Evolutionary conservation across 2,797 vertebrate species (phyloP), one percentile per base, ranked within the genome.

Genomic region (Pseudomugil gertrudae): DNA sequence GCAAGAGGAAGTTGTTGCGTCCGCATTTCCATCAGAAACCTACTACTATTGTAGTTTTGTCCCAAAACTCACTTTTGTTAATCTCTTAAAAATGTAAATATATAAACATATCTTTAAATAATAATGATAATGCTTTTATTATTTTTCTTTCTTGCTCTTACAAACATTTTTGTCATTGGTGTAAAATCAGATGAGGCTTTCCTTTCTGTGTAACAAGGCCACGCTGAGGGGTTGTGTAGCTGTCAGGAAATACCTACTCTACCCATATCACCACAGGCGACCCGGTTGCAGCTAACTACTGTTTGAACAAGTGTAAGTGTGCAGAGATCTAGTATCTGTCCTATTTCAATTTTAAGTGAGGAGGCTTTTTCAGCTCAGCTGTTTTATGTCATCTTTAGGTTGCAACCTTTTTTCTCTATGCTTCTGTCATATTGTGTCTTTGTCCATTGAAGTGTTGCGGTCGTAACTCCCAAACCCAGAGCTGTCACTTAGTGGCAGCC

Each of bases 401-500:
- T 79, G 58, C 66, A 69, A 72, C 38, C 38, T 40, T 40, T 40
- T 40, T 40, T 80, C 86, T 80, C 86, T 78, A 62, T 85, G 84
- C 85, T 54, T 73, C 66, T 80, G 78, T 87, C 89, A 74, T 75
- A 83, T 60, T 71, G 48, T 83, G 72, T 78, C 75, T 68, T 56
- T 29, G n/a, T 79, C 80, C 66, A 59, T 23, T 36, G 56, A 69
- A 72, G 86, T 55, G 14, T 71, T 38, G 78, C 76, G 74, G 65
- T 75, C 27, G 68, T 63, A 35, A 65, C 79, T 76, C 64, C 57
- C 61, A 69, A 76, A n/a, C n/a, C 40, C 27, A 13, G 63, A 64
- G 74, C 77, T 86, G 87, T 89, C 83, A 83, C 69, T 35, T 43
- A 66, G 33, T 88, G 87, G 90, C 87, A 86, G 84, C 69, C 53